These are phyloP conservation scores for Laupala kohalensis DNA, from an alignment of 1,140 invertebrate genomes.

Conservation along the genomic window DNA sequence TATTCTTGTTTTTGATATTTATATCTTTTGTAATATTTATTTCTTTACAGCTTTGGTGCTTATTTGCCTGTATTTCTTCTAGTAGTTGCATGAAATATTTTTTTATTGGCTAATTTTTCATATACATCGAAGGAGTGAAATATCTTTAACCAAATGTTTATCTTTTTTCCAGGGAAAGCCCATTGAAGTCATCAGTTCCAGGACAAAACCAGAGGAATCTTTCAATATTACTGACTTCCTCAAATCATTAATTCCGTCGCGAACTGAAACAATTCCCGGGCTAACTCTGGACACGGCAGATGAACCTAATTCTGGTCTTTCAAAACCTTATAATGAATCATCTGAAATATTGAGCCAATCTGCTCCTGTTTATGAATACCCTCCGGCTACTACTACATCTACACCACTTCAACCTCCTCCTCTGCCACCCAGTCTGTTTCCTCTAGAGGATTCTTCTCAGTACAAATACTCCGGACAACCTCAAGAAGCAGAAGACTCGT, in stretches of 20 bases:
- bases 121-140: no score
- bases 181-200: conserved; percentile 38
- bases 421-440: conserved; percentile 9
- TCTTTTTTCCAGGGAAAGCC: conserved; percentile 29
- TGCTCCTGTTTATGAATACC: conserved; percentile 4
- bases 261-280: conserved; percentile 7
- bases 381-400: not conserved
- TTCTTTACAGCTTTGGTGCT: no score
- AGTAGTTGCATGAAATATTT: no score
- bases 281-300: conserved; percentile 4
- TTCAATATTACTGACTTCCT: conserved; percentile 31
- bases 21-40: no score
- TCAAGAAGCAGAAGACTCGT: conserved; percentile 6
- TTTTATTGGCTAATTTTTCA: no score
- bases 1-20: no score
- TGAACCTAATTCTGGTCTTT: not conserved
- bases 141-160: no score
- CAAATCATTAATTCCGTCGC: conserved; percentile 17
- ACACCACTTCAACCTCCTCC: conserved; percentile 10
- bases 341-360: not conserved
- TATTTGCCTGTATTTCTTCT: no score
- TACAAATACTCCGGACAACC: conserved; percentile 7
- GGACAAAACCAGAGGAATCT: conserved; percentile 21
- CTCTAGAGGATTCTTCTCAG: conserved; percentile 5
- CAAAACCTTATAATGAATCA: not conserved